Percentiles rank a stretch among this genome's conserved stretches.
Evolutionary conservation across 2,888 invertebrate genomes (phyloP).

Genomic region (Cataglyphis rosenhaueri): DNA sequence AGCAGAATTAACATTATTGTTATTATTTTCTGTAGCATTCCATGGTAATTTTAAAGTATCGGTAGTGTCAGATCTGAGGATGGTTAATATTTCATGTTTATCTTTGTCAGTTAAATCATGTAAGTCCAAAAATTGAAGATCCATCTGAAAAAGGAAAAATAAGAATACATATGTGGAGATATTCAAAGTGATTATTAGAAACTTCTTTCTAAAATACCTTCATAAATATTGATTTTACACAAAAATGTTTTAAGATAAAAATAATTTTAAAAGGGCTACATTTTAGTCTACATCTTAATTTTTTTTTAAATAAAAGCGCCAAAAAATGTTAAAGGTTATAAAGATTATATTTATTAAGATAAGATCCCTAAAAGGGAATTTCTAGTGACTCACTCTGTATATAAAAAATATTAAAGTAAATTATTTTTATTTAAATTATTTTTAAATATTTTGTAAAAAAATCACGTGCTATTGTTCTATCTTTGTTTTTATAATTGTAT

Average conservation of each 20-base stretch:
- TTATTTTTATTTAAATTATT: background rate
- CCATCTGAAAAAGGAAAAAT: constrained; percentile 72
- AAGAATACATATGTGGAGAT: background rate
- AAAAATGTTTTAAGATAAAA: no score
- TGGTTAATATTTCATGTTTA: constrained; percentile 75
- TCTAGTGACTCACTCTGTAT: no score
- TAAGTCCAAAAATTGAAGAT: constrained; percentile 80
- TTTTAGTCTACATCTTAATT: no score
- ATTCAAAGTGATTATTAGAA: background rate
- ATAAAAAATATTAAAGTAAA: background rate
- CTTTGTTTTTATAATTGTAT: background rate
- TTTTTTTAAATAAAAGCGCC: no score
- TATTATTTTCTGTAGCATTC: constrained; percentile 77
- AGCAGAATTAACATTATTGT: constrained; percentile 61
- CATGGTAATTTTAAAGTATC: constrained; percentile 79
- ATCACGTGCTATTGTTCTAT: background rate
- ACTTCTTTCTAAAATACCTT: no score
- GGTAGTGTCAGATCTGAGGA: constrained; percentile 75
- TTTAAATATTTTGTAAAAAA: background rate
- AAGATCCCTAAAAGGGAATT: no score
- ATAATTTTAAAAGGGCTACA: no score
- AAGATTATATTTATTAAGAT: no score
- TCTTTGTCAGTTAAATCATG: constrained; percentile 76
- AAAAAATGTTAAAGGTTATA: no score
- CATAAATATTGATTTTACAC: no score